These are phyloP conservation scores for Ophion obscuratus DNA, from an alignment of 2,888 invertebrate species.

Conservation along the genomic window DNA sequence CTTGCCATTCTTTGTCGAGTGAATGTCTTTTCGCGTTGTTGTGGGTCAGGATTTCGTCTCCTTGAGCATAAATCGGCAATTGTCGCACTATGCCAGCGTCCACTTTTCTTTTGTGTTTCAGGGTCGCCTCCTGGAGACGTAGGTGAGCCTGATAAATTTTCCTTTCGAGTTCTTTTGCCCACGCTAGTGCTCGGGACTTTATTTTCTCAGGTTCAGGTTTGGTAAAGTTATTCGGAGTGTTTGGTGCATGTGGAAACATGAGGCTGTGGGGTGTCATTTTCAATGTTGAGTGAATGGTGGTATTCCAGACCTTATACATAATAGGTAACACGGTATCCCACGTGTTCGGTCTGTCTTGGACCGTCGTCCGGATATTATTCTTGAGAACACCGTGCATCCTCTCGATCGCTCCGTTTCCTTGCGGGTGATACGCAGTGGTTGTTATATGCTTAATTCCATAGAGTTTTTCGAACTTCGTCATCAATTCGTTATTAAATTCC, in stretches of 20 bases:
- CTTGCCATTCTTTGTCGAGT: constrained; percentile 34
- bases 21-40: constrained; percentile 32
- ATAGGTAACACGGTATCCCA: constrained; percentile 31
- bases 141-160: constrained; percentile 28
- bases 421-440: constrained; percentile 22
- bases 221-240: constrained; percentile 32
- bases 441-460: constrained; percentile 36
- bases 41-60: constrained; percentile 22
- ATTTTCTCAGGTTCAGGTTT: constrained; percentile 32
- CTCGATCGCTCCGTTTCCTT: constrained; percentile 39
- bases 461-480: constrained; percentile 28
- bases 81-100: constrained; percentile 28
- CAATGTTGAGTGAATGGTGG: constrained; percentile 36
- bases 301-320: constrained; percentile 44
- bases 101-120: constrained; percentile 38
- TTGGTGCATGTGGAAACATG: constrained; percentile 36
- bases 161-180: constrained; percentile 29
- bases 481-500: constrained; percentile 27
- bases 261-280: constrained; percentile 28
- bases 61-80: constrained; percentile 14
- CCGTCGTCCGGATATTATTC: constrained; percentile 33
- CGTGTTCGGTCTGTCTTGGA: constrained; percentile 31
- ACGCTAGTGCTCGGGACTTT: constrained; percentile 23
- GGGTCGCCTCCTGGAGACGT: constrained; percentile 29
- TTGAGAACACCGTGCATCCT: constrained; percentile 42